Evolutionary conservation across 1,140 invertebrate species (phyloP), one percentile per base, ranked within the genome.

Genomic region (Bombus cullumanus): DNA sequence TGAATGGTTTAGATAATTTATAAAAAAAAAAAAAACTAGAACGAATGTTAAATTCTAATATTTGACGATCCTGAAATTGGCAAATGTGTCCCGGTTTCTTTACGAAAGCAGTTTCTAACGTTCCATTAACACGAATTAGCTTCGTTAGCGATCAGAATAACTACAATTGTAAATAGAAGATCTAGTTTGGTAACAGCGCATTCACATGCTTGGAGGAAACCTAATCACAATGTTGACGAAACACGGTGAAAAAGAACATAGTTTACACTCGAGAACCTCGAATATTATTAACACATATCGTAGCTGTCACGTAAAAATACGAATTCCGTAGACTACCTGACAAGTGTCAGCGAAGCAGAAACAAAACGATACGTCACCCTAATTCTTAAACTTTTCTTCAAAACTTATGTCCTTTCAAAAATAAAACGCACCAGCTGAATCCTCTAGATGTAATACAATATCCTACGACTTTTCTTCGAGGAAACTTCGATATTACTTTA

Each of bases 241-340:
- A 39, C 25, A 3, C 6, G 22, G 8, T 12, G 22, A 10, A 53
- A 41, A 53, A 53, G 72, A 22, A 74, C 43, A 53, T 5, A 47
- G 31, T 74, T 74, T 53, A 31, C 41, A 31, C 41, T 31, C n/a
- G 3, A 15, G 31, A 34, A 22, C 73, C 73, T 74, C 47, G 73
- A 74, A 74, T 25, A 53, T n/a, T 47, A 34, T 74, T 74, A 74
- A 74, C 73, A 34, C 73, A 13, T 74, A 25, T 53, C 31, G 31
- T 25, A 43, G 8, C 72, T 31, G 37, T 74, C 37, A 1, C 28
- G 15, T 43, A 47, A 74, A 47, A 47, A 47, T 47, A 22, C n/a
- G 18, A 25, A 74, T 43, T 34, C 41, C 41, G 41, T 41, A 34
- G 28, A 22, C 25, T 34, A 74, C 9, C 41, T 37, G 39, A 0